Percentiles rank a stretch among this genome's conserved stretches.
Conservation (phyloP, 1,140 invertebrate genomes). For the Hermatobates lingyangjiaoensis region DNA sequence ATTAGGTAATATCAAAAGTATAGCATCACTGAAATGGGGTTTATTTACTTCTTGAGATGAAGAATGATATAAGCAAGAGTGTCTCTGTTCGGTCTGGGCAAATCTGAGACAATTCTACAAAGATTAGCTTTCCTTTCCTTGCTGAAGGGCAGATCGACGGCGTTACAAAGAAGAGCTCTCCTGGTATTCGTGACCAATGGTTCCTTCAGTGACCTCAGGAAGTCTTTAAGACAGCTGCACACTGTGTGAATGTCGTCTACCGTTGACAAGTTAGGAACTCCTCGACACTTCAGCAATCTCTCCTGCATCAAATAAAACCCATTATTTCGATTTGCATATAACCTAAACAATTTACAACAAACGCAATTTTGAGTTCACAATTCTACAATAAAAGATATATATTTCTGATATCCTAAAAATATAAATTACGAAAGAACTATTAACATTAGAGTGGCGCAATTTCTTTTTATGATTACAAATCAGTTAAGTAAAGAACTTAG, state of each 20-base stretch:
- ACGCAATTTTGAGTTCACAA: too few species aligned
- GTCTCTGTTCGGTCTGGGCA: slow-evolving; percentile 71
- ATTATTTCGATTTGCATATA: too few species aligned
- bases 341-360: too few species aligned
- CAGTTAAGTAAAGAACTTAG: too few species aligned
- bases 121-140: slow-evolving; percentile 34
- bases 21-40: too few species aligned
- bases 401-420: too few species aligned
- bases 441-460: too few species aligned
- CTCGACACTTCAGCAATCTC: slow-evolving; percentile 53
- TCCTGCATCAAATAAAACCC: slow-evolving; percentile 29
- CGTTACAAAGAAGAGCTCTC: slow-evolving; percentile 59
- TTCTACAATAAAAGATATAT: too few species aligned
- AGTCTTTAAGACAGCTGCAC: slow-evolving; percentile 73
- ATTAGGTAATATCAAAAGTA: not conserved
- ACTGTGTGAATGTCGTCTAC: slow-evolving; percentile 54
- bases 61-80: slow-evolving; percentile 68
- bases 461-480: too few species aligned
- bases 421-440: too few species aligned
- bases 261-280: slow-evolving; percentile 45
- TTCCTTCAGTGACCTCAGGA: slow-evolving; percentile 59
- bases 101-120: slow-evolving; percentile 43
- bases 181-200: slow-evolving; percentile 56
- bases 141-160: slow-evolving; percentile 33
- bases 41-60: slow-evolving; percentile 54